Base-by-base conservation (phyloP, 2,113 vertebrate genomes). In the Amblyornis subalaris region DNA sequence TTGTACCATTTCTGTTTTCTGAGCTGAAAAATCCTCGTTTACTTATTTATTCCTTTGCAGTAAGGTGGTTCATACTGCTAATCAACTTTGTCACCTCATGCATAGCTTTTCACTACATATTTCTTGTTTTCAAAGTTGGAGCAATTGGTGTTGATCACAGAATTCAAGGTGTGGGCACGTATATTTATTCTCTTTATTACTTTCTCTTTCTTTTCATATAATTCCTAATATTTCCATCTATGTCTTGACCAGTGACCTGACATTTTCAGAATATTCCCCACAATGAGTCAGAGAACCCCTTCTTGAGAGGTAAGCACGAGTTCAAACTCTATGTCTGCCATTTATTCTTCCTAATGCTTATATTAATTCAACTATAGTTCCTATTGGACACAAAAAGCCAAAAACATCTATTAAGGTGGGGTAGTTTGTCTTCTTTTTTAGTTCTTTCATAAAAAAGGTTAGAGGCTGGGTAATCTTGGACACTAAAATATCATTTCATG, bases 101-200 rank as follows among this genome's bases (percentile, higher is more conserved):
- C 0, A 8, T 10, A n/a, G 8, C 3, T 91, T 90, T 87, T 61
- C 17, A 50, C 8, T 36, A 50, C 12, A 38, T 33, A 11, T 18
- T 51, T 10, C 45, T 77, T 69, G 2, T 44, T 73, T 58, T 82
- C 35, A 36, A 24, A 53, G 2, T 71, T 51, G n/a, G 23, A 74
- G 6, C 0, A 13, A 51, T 7, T 18, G 13, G 2, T 47, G 9
- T 3, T 45, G 4, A 40, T 65, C 13, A 61, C 11, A 61, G 4
- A 78, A 66, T 61, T 70, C 12, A 78, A 82, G 20, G 51, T 36
- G 15, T 13, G 14, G 11, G 4, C 1, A 2, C 10, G 18, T 21
- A 9, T 16, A 54, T 69, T 75, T 28, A 20, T 51, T 61, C 36
- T 78, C 22, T 33, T 35, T 51, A 36, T 60, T 75, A 18, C 3